Percentiles rank a stretch among this genome's conserved stretches.
Evolutionary conservation across 2,888 invertebrate genomes (phyloP).

Genomic region (Ichneumoninae sp.): DNA sequence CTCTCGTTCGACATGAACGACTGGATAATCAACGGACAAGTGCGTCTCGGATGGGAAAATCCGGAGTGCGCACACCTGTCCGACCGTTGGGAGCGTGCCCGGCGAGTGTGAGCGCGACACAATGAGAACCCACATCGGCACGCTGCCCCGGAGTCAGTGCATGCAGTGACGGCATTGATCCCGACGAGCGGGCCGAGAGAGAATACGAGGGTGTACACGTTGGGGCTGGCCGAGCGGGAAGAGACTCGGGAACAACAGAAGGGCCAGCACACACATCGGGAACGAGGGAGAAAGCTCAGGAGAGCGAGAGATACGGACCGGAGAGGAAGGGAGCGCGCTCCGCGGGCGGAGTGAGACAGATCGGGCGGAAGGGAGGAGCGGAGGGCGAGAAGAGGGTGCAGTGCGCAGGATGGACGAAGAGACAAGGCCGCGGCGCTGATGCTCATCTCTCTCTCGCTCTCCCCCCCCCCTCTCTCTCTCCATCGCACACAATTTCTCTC

Average conservation of each 20-base stretch:
- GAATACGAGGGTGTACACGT: conserved; percentile 35
- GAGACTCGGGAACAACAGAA: conserved; percentile 59
- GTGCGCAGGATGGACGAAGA: conserved; percentile 66
- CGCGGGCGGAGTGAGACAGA: conserved; percentile 26
- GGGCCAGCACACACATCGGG: conserved; percentile 49
- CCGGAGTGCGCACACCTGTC: background rate
- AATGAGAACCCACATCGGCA: conserved; percentile 60
- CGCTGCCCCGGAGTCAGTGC: conserved; percentile 68
- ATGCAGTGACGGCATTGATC: conserved; percentile 76
- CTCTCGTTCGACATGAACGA: background rate
- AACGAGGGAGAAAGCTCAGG: conserved; percentile 41
- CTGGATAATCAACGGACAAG: background rate
- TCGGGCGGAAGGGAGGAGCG: conserved; percentile 21
- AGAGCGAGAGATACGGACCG: conserved; percentile 34
- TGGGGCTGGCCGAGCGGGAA: conserved; percentile 44
- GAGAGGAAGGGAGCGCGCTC: background rate
- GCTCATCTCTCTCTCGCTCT: conserved; percentile 67
- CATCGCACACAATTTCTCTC: conserved; percentile 39
- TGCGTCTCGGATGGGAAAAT: conserved; percentile 4
- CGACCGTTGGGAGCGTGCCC: background rate
- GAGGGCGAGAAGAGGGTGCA: conserved; percentile 48
- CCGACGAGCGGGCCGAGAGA: conserved; percentile 50
- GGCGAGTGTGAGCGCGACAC: conserved; percentile 25
- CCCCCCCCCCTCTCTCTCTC: conserved; percentile 42
- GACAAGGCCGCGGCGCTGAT: conserved; percentile 72